Evolutionary conservation across 2,888 invertebrate genomes (phyloP).

Genomic region (Drosophila austrosaltans): DNA sequence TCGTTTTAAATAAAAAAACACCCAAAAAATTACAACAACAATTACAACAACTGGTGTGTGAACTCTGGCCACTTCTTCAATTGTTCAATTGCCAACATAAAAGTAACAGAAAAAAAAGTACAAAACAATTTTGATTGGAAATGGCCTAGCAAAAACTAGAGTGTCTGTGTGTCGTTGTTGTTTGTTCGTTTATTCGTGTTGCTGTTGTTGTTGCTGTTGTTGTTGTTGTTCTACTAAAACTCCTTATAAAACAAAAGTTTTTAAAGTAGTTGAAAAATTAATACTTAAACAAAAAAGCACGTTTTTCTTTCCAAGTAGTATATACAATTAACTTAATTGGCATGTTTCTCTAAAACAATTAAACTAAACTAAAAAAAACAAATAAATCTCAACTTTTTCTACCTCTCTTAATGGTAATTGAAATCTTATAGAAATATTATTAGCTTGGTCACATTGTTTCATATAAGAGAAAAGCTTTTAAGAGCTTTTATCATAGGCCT

Average conservation of each 20-base stretch:
- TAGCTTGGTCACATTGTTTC: conserved; percentile 7
- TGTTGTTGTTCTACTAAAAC: conserved; percentile 40
- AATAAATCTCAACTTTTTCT: neutral
- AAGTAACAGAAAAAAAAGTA: too few relatives aligned
- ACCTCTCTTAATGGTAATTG: neutral
- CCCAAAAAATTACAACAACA: conserved; percentile 43
- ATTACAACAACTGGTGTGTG: conserved; percentile 63
- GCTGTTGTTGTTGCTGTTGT: conserved; percentile 44
- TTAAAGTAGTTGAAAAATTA: conserved; percentile 14
- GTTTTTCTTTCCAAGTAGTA: conserved; percentile 1
- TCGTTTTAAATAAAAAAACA: conserved; percentile 78
- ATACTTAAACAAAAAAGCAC: neutral
- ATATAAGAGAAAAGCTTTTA: conserved; percentile 26
- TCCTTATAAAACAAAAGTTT: conserved; percentile 2
- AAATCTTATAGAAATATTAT: neutral
- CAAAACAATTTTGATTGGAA: neutral
- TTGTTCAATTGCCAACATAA: too few relatives aligned
- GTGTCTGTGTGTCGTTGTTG: conserved; percentile 25
- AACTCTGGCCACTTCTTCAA: conserved; percentile 31
- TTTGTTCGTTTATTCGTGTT: conserved; percentile 17
- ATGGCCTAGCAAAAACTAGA: conserved; percentile 39
- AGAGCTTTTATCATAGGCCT: conserved; percentile 51
- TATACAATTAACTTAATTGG: neutral
- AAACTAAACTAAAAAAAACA: neutral
- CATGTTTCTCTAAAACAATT: conserved; percentile 9